Base-by-base conservation (phyloP, 2,113 vertebrate species). In the Bufo bufo region DNA sequence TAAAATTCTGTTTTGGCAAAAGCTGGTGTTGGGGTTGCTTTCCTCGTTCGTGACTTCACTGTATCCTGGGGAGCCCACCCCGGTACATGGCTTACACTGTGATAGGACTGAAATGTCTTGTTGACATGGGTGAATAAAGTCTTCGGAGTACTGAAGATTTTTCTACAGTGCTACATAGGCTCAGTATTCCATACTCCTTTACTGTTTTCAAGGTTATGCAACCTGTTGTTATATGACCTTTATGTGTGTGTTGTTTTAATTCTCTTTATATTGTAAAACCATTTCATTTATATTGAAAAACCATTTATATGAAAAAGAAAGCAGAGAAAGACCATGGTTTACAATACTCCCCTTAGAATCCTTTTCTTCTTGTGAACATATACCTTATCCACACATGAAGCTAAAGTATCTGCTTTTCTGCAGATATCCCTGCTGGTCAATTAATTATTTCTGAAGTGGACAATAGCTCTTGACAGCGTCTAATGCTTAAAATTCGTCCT, bases 391-490 rank as follows among this genome's bases (percentile, higher is more conserved):
- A 54, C 63, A 84, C 65, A 52, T 84, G 45, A 83, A 52, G 63
- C 82, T 49, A 69, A n/a, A 9, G 20, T 23, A 9, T 23, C 66
- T 71, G 0, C 6, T 58, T 59, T 75, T 45, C 69, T 75, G 14
- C 23, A 49, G 50, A 80, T 58, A 69, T 79, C 61, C 52, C 77
- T 80, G 17, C 77, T 71, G 85, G 77, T 49, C 77, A 87, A 87
- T 87, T 69, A 56, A 81, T 80, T 23, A 16, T 81, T 80, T 81
- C 63, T 56, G n/a, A 72, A 87, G 23, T 81, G 77, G 58, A 86
- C 75, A 69, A 54, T 78, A 50, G 23, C 74, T 80, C 20, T 65
- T 78, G 47, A 69, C 77, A 79, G 23, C 63, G 72, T 56, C 54
- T 66, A 17, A 79, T 58, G 72, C 77, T 61, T 86, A 79, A 86